Percentiles rank a stretch among this genome's conserved stretches.
Evolutionary conservation across 2,797 vertebrate genomes (phyloP).

Genomic region (Syndactyla subalaris): DNA sequence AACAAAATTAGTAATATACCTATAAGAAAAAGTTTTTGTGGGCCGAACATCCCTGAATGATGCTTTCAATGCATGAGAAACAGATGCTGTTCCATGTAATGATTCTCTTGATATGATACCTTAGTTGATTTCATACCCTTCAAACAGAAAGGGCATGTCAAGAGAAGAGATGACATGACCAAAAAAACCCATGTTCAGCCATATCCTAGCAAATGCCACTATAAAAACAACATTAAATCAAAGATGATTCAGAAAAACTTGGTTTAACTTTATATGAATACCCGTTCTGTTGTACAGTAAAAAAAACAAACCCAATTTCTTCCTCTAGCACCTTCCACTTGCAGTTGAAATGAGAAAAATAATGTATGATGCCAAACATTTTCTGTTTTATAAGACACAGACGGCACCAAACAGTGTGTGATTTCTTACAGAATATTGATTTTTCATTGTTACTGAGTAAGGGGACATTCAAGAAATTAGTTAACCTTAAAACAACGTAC

Average conservation of each 20-base stretch:
- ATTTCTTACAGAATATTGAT: neutral
- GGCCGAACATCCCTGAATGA: neutral
- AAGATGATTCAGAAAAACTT: neutral
- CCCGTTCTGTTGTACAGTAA: accelerated
- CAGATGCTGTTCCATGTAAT: neutral
- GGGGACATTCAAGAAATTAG: neutral
- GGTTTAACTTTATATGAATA: neutral
- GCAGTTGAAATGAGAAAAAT: neutral
- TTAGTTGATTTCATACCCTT: neutral
- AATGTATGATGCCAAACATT: neutral
- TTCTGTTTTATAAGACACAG: neutral
- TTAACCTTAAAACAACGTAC: neutral
- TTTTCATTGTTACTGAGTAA: neutral
- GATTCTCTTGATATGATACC: neutral
- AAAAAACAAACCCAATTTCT: neutral
- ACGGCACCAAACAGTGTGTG: neutral
- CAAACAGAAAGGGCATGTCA: neutral
- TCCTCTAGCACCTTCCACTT: neutral
- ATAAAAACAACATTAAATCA: neutral
- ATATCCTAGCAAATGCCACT: neutral
- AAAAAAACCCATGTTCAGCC: neutral
- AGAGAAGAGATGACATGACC: neutral
- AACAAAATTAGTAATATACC: neutral
- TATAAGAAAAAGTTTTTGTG: neutral
- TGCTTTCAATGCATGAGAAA: neutral